A percentile compares a stretch with the other conserved stretches of the same genome.
These are phyloP conservation scores for Hedya salicella DNA, from an alignment of 2,888 invertebrate genomes.

Conservation along the genomic window DNA sequence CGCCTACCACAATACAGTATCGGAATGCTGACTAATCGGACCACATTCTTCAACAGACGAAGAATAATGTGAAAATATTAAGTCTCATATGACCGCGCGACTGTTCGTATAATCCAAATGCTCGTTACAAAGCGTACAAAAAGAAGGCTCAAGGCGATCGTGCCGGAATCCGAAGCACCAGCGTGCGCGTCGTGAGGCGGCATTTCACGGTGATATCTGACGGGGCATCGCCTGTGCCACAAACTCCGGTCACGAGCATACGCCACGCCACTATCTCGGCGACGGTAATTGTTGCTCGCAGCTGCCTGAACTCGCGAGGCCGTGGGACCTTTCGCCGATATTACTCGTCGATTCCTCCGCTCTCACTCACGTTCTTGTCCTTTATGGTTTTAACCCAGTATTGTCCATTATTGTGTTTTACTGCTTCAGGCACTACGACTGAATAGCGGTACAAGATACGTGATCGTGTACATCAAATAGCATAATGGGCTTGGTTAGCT, in stretches of 20 bases:
- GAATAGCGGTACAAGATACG: constrained; percentile 35
- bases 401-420: constrained; percentile 48
- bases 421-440: constrained; percentile 58
- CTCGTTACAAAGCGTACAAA: constrained; percentile 51
- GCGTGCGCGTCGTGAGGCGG: constrained; percentile 78
- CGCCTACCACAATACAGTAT: constrained; percentile 62
- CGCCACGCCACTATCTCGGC: constrained; percentile 69
- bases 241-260: constrained; percentile 81
- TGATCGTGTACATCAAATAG: constrained; percentile 12
- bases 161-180: constrained; percentile 69
- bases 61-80: constrained; percentile 49
- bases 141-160: constrained; percentile 64
- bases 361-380: constrained; percentile 47
- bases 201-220: constrained; percentile 81
- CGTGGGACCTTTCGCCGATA: constrained; percentile 64
- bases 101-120: constrained; percentile 12
- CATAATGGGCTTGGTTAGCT: background rate
- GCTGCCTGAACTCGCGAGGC: constrained; percentile 68
- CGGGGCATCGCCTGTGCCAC: constrained; percentile 76
- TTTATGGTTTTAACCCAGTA: constrained; percentile 50
- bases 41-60: constrained; percentile 78
- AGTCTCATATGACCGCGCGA: background rate
- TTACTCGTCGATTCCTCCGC: constrained; percentile 35
- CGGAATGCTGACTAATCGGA: constrained; percentile 78
- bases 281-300: constrained; percentile 77